These are phyloP conservation scores for Rhinopithecus roxellana DNA, from an alignment of 2,113 vertebrate species.

Conservation along the genomic window DNA sequence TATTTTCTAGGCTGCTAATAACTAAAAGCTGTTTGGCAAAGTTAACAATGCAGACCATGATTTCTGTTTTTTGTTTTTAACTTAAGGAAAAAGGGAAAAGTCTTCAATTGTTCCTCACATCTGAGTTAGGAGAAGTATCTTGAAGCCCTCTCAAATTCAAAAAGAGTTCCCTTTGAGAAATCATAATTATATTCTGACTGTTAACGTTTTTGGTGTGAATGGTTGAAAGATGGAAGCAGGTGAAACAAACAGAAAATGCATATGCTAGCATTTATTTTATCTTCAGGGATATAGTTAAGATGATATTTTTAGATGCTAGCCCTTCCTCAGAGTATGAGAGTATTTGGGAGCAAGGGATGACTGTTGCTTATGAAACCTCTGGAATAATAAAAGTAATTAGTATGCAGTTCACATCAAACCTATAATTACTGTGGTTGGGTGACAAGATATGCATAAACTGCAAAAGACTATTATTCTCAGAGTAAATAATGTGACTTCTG, in stretches of 20 bases:
- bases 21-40: neutral
- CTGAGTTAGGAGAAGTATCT: constrained; percentile 22
- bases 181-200: neutral
- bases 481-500: constrained; percentile 26
- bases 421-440: neutral
- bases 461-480: neutral
- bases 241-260: neutral
- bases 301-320: neutral
- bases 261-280: neutral
- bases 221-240: neutral
- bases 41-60: neutral
- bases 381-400: constrained; percentile 47
- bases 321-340: neutral
- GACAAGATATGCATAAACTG: constrained; percentile 4
- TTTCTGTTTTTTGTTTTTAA: neutral
- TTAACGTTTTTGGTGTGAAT: neutral
- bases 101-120: neutral
- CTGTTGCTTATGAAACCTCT: constrained; percentile 18
- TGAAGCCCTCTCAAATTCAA: neutral
- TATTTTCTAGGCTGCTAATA: neutral
- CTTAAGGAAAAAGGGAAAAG: neutral
- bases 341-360: neutral
- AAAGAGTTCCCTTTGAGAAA: neutral
- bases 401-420: neutral
- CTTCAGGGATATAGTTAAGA: neutral